Percentiles rank a stretch among this genome's conserved stretches.
Evolutionary conservation across 2,888 invertebrate genomes (phyloP).

Genomic region (Lutraria lutraria): DNA sequence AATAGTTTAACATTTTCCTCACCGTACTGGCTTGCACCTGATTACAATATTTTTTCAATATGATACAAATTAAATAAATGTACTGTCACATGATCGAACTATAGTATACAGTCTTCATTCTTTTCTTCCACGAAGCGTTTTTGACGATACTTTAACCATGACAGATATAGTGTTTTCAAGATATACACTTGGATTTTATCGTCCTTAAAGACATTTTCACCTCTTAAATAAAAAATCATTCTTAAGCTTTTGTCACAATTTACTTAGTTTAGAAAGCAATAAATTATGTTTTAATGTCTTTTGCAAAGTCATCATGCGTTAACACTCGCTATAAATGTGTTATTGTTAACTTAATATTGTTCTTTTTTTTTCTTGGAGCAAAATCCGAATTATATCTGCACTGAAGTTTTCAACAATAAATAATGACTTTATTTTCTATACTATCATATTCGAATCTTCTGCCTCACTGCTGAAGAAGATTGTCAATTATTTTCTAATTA

Average conservation of each 20-base stretch:
- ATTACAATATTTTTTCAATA: too few relatives aligned
- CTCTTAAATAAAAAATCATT: conserved; percentile 56
- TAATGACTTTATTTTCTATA: background rate
- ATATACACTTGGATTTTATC: conserved; percentile 51
- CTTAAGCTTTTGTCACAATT: conserved; percentile 51
- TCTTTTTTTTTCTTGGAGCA: conserved; percentile 18
- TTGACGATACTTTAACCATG: conserved; percentile 45
- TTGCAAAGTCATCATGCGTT: conserved; percentile 59
- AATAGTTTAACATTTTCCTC: background rate
- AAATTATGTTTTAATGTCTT: conserved; percentile 55
- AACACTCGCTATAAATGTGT: background rate
- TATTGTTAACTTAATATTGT: conserved; percentile 18
- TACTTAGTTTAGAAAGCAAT: conserved; percentile 45
- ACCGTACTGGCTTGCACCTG: too few relatives aligned
- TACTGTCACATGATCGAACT: background rate
- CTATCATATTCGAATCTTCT: background rate
- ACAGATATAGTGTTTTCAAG: conserved; percentile 44
- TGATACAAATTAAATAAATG: conserved; percentile 11
- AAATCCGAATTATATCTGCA: background rate
- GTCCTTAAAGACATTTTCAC: conserved; percentile 47
- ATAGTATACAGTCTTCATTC: background rate
- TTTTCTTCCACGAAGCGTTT: background rate
- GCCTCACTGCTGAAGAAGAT: background rate
- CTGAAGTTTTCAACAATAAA: background rate
- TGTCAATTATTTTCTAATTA: background rate